Base-by-base conservation (phyloP, 2,888 invertebrate genomes). In the Acanthococcus lagerstroemiae region DNA sequence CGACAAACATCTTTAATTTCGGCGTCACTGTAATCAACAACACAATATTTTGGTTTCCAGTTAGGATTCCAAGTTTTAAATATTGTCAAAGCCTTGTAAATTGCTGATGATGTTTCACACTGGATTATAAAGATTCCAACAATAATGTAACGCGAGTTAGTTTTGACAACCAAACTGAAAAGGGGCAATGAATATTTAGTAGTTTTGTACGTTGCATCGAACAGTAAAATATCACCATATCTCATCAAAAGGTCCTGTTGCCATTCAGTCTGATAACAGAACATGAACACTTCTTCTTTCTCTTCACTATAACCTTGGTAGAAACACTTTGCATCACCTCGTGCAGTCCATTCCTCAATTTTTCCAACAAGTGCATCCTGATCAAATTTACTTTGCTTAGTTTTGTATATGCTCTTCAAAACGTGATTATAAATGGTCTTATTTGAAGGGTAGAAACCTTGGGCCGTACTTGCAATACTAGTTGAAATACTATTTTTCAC, bases 161-260 rank as follows among this genome's bases (percentile, higher is more conserved):
- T 55, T 26, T 26, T 25, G 1, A 55, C 55, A 24, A 55, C 55
- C 5, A 55, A 17, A 25, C 26, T 25, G 19, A 55, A 26, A 15
- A 55, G 19, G 27, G 55, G 55, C 12, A 55, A 26, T 25, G 55
- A 55, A 27, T 55, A 55, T 25, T 55, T 55, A 5, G 55, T 55
- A 15, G 55, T 55, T 26, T 55, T 55, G 25, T 55, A 26, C 3
- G 55, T 55, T 7, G 55, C 9, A 26, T 55, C 55, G 3, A 55
- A 7, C 9, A 55, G 25, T 9, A 26, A 24, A 55, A 25, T 26
- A 26, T 17, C 25, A 6, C 55, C 55, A 26, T 55, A 55, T n/a
- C 26, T 24, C n/a, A 6, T 26, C n/a, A 55, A 17, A 6, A 55
- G 26, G 26, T 55, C 27, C 7, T 25, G 15, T 15, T 55, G 55